Percentiles rank a stretch among this genome's conserved stretches.
phyloP scores from a whole-genome alignment of 2,797 vertebrate species.

The Glyptemys insculpta region DNA sequence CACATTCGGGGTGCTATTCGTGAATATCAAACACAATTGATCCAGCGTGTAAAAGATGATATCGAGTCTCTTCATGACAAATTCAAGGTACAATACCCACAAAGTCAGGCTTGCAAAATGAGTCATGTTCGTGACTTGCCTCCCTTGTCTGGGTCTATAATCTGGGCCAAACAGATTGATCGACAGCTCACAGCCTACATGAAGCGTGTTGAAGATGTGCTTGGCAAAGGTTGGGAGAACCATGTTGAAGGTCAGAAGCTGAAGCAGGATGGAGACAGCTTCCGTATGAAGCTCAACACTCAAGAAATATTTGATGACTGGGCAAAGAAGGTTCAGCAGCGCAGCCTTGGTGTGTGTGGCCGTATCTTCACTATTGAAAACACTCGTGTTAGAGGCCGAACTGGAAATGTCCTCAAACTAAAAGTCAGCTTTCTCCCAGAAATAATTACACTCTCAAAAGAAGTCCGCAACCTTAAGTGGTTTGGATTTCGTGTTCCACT shows the following conservation, averaged over 20 bases:
- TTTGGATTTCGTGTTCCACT: slow-evolving; percentile 97
- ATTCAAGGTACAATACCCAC: slow-evolving; percentile 99
- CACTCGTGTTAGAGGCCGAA: slow-evolving; percentile 92
- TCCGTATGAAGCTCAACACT: slow-evolving; percentile 98
- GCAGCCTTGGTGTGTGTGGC: slow-evolving; percentile 96
- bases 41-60: slow-evolving; percentile 98
- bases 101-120: slow-evolving; percentile 99
- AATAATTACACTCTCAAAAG: slow-evolving; percentile 98
- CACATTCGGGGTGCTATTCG: slow-evolving; percentile 98
- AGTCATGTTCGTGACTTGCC: slow-evolving; percentile 97
- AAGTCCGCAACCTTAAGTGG: slow-evolving; percentile 99
- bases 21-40: slow-evolving; percentile 97
- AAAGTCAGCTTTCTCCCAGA: slow-evolving; percentile 99
- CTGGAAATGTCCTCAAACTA: slow-evolving; percentile 94
- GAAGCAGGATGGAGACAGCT: slow-evolving; percentile 99
- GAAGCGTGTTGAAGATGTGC: slow-evolving; percentile 98
- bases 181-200: slow-evolving; percentile 96
- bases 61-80: slow-evolving; percentile 99
- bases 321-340: slow-evolving; percentile 98
- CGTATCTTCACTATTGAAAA: slow-evolving; percentile 99
- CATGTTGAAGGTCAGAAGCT: slow-evolving; percentile 98
- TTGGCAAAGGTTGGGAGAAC: slow-evolving; percentile 99
- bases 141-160: slow-evolving; percentile 97
- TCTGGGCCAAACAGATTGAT: slow-evolving; percentile 99
- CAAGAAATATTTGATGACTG: slow-evolving; percentile 99